A percentile compares a stretch with the other conserved stretches of the same genome.
These are phyloP conservation scores for Marcusenius ussheri DNA, from an alignment of 2,113 vertebrate species.

Conservation along the genomic window DNA sequence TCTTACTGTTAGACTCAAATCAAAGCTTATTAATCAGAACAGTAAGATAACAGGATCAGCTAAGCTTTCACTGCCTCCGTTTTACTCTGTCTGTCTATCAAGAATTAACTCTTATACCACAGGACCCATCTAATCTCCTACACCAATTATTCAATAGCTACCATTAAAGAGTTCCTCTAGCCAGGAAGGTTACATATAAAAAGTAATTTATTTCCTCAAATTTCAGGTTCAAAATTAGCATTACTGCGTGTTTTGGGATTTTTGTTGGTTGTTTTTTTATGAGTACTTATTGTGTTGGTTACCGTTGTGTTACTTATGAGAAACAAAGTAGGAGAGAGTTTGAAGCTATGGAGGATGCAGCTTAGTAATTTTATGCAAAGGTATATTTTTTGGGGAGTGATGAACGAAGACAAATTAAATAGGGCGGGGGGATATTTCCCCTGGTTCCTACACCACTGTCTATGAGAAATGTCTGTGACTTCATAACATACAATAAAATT, in stretches of 20 bases:
- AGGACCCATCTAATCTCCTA: neutral
- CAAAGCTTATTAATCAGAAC: neutral
- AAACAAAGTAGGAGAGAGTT: neutral
- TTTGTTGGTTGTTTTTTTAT: neutral
- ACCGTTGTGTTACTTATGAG: neutral
- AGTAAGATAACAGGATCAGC: neutral
- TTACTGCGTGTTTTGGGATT: neutral
- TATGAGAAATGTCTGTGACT: neutral
- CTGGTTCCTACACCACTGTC: neutral
- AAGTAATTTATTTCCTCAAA: neutral
- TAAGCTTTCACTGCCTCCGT: neutral
- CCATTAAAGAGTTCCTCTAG: neutral
- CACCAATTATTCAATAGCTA: neutral
- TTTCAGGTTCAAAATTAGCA: neutral
- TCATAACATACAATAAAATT: neutral
- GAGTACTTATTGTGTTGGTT: neutral
- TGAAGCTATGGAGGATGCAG: neutral
- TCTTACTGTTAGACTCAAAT: neutral
- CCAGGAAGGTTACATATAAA: neutral
- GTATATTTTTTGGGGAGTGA: neutral
- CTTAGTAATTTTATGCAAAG: neutral
- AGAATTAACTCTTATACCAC: neutral
- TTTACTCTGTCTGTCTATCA: neutral
- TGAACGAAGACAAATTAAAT: neutral
- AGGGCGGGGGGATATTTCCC: neutral